Base-by-base conservation (phyloP, 2,888 invertebrate genomes). In the Drosophila dives region DNA sequence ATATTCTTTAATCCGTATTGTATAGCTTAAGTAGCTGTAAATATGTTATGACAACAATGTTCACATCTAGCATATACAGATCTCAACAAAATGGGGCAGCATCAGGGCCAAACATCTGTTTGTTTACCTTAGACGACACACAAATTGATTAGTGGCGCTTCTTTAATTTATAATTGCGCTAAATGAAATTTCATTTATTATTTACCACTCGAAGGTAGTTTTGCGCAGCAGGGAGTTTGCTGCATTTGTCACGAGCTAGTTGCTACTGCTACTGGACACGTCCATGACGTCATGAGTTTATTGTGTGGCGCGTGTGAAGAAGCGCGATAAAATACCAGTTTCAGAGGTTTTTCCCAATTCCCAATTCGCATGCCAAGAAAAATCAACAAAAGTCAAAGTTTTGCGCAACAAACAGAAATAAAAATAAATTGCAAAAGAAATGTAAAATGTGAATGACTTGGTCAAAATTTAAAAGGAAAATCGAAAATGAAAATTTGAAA, bases 131-230 rank as follows among this genome's bases (percentile, higher is more conserved):
- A 48, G 34, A 11, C 20, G 36, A 29, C 29, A 60, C 34, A 36
- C 68, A 76, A 77, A 72, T 77, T 80, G 64, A 77, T 73, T 80
- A 62, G 64, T 71, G 58, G 65, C 64, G 71, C 71, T 74, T 79
- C 75, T 72, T 75, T 67, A 71, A 77, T 81, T 79, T 84, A 75
- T 81, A 81, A 68, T 68, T 73, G 68, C 62, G 80, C 80, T 81
- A 80, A 81, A 72, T 62, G 56, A 72, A 75, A 80, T 70, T 72
- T 83, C 54, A 60, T 77, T 81, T 77, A 60, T 73, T 58, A 62
- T 42, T 40, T 26, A 3, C 17, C 34, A 45, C n/a, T 34, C 59
- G 55, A 49, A 70, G 75, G 60, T 65, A 6, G 8, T 61, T 15
- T 34, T 23, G 50, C 40, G 32, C n/a, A 20, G 45, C n/a, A 48